Conservation (phyloP, 1,140 invertebrate genomes). For the Thaumetopoea pityocampa region DNA sequence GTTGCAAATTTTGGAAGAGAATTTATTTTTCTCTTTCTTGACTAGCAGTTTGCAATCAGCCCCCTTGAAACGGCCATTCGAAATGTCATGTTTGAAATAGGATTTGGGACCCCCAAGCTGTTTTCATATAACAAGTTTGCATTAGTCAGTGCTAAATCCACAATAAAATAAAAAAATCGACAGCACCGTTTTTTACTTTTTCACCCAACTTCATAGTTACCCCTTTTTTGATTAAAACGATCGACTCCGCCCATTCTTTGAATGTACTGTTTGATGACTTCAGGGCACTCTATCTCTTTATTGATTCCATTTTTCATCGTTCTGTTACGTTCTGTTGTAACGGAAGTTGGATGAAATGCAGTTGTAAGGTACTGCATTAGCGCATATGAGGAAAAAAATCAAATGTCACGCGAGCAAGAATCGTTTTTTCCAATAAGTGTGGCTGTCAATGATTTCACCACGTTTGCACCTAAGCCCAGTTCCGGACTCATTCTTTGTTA, state of each 20-base stretch:
- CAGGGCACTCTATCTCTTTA: slow-evolving; percentile 20
- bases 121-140: slow-evolving; percentile 27
- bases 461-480: slow-evolving; percentile 1
- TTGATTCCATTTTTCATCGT: slow-evolving; percentile 34
- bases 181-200: slow-evolving; percentile 30
- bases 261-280: slow-evolving; percentile 26
- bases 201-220: slow-evolving; percentile 26
- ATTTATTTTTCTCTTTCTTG: slow-evolving; percentile 26
- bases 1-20: slow-evolving; percentile 14
- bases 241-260: slow-evolving; percentile 35
- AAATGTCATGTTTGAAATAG: slow-evolving; percentile 32
- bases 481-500: not conserved
- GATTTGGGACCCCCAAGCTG: slow-evolving; percentile 21
- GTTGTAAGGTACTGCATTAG: too few species aligned
- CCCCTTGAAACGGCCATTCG: slow-evolving; percentile 32
- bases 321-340: slow-evolving; percentile 21
- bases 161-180: slow-evolving; percentile 35
- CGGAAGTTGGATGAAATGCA: slow-evolving; percentile 32
- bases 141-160: slow-evolving; percentile 29
- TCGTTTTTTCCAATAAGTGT: too few species aligned
- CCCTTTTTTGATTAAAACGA: slow-evolving; percentile 29
- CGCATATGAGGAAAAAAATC: too few species aligned
- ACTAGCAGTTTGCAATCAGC: slow-evolving; percentile 25
- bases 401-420: too few species aligned
- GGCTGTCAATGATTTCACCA: slow-evolving; percentile 6